Evolutionary conservation across 2,113 vertebrate species (phyloP).

Genomic region (Patagioenas fasciata): DNA sequence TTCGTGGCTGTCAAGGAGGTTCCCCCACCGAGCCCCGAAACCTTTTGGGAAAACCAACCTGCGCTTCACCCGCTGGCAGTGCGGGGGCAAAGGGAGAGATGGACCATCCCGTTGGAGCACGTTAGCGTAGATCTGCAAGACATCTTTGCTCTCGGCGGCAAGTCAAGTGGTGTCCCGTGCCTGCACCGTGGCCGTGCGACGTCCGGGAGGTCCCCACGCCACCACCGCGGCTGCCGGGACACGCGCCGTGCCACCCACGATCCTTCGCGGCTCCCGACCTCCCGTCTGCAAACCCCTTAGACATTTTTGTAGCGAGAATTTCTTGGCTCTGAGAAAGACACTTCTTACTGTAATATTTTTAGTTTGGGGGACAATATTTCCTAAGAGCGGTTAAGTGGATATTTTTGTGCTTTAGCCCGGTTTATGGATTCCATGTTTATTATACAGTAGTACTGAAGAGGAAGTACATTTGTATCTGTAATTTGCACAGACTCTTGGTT

Average conservation of each 20-base stretch:
- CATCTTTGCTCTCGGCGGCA: slow-evolving; percentile 1
- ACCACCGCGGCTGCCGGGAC: neutral
- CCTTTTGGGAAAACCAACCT: neutral
- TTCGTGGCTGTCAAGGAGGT: neutral
- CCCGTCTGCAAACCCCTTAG: slow-evolving; percentile 64
- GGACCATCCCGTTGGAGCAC: neutral
- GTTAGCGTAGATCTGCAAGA: neutral
- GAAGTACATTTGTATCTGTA: slow-evolving; percentile 79
- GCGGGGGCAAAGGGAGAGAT: neutral
- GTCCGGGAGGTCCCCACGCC: slow-evolving; percentile 9
- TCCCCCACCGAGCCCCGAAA: neutral
- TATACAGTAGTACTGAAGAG: slow-evolving; percentile 76
- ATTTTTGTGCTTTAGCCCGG: slow-evolving; percentile 81
- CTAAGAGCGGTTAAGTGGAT: slow-evolving; percentile 74
- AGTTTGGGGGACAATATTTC: slow-evolving; percentile 76
- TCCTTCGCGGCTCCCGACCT: slow-evolving; percentile 50
- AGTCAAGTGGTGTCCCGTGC: neutral
- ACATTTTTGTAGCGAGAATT: slow-evolving; percentile 78
- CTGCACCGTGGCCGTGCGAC: neutral
- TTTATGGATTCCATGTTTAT: slow-evolving; percentile 83
- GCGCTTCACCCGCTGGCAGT: neutral
- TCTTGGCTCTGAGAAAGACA: slow-evolving; percentile 75
- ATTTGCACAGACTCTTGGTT: slow-evolving; percentile 75
- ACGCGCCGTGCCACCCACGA: neutral
- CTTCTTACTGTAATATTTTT: slow-evolving; percentile 80